These are phyloP conservation scores for Rhinophrynus dorsalis DNA, from an alignment of 2,797 vertebrate genomes.

Conservation along the genomic window DNA sequence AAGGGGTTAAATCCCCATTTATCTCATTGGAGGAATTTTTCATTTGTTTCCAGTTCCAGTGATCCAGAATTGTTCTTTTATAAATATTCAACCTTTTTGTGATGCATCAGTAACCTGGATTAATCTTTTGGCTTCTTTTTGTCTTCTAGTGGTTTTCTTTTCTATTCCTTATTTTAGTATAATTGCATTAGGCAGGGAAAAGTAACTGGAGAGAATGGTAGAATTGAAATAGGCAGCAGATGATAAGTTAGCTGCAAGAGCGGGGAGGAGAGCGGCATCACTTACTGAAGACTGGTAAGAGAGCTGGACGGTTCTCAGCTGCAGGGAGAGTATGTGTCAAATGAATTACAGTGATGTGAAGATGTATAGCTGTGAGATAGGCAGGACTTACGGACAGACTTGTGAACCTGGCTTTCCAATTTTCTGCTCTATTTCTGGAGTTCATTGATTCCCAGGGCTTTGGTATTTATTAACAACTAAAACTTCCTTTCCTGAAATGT, in stretches of 20 bases:
- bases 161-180: constrained; percentile 20
- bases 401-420: constrained; percentile 59
- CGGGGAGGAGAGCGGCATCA: constrained; percentile 23
- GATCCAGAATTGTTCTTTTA: too few relatives aligned
- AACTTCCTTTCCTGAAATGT: constrained; percentile 18
- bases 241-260: constrained; percentile 18
- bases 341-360: constrained; percentile 56
- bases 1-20: too few relatives aligned
- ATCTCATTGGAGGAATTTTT: too few relatives aligned
- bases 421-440: constrained; percentile 55
- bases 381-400: constrained; percentile 49
- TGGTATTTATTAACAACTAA: constrained; percentile 50
- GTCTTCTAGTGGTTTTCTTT: constrained; percentile 38
- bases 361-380: constrained; percentile 18
- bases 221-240: constrained; percentile 8
- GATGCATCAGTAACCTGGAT: constrained; percentile 30
- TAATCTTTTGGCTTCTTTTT: constrained; percentile 39
- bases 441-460: constrained; percentile 53
- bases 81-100: constrained; percentile 10
- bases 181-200: constrained; percentile 25
- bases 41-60: too few relatives aligned
- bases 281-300: constrained; percentile 52
- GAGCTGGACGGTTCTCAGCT: constrained; percentile 49
- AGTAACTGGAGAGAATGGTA: constrained; percentile 21
- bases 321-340: constrained; percentile 53